A percentile compares a stretch with the other conserved stretches of the same genome.
Conservation (phyloP, 2,113 vertebrate species). For the Corythornis madagascariensis region DNA sequence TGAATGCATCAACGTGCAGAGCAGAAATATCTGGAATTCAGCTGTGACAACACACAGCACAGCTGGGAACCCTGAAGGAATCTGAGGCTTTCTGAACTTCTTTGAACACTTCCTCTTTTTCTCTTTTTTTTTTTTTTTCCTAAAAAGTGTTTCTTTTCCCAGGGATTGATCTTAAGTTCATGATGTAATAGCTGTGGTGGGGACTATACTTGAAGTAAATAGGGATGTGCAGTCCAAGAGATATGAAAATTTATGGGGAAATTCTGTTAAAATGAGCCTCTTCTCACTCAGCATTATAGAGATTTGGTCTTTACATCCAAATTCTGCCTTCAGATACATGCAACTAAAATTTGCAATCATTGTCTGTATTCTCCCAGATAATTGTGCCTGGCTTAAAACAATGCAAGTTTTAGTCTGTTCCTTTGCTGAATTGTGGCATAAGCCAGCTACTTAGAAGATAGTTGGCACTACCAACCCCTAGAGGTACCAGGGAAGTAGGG, state of each 20-base stretch:
- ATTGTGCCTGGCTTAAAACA: not conserved
- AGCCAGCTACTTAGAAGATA: not conserved
- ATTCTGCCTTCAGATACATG: not conserved
- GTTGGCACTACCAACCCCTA: not conserved
- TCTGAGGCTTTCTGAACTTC: slow-evolving; percentile 8
- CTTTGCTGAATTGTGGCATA: not conserved
- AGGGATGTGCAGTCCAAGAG: not conserved
- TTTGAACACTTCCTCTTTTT: not conserved
- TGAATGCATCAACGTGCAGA: not conserved
- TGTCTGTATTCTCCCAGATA: accelerated
- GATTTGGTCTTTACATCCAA: not conserved
- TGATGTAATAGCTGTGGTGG: not conserved
- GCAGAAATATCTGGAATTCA: slow-evolving; percentile 37
- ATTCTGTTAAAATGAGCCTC: not conserved
- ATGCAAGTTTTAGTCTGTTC: not conserved
- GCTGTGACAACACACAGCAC: slow-evolving; percentile 55
- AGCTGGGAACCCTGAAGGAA: slow-evolving; percentile 58
- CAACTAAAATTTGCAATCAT: not conserved
- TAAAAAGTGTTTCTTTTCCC: slow-evolving; percentile 48
- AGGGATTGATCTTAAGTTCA: slow-evolving; percentile 7
- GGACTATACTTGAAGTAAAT: not conserved
- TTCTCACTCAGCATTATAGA: not conserved
- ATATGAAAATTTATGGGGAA: not conserved
- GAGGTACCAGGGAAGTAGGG: not conserved
- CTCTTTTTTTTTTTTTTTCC: not conserved